Evolutionary conservation across 2,888 invertebrate genomes (phyloP).

Genomic region (Dryadula phaetusa): DNA sequence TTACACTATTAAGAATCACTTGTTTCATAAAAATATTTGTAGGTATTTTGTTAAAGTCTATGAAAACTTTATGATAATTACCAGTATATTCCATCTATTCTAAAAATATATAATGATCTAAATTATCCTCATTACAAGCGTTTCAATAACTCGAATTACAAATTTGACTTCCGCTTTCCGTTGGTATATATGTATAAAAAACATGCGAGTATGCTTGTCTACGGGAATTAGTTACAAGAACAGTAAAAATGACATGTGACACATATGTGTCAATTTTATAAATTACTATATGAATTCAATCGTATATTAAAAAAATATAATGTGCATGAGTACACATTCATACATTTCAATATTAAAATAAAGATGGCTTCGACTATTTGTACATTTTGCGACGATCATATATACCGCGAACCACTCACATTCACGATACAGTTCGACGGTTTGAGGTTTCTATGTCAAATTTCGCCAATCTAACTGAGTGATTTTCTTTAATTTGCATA

Average conservation of each 20-base stretch:
- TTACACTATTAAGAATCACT: too few relatives aligned
- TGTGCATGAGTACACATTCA: too few relatives aligned
- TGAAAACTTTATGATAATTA: neutral
- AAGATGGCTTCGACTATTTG: neutral
- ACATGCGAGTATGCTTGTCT: neutral
- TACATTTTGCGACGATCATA: neutral
- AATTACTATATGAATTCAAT: too few relatives aligned
- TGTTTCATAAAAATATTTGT: too few relatives aligned
- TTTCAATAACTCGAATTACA: slow-evolving; percentile 13
- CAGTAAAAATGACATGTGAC: too few relatives aligned
- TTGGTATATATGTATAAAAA: neutral
- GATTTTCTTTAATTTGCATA: slow-evolving; percentile 1
- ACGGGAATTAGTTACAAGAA: neutral
- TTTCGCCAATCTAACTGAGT: slow-evolving; percentile 22
- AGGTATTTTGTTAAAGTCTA: too few relatives aligned
- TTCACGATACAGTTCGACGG: slow-evolving; percentile 7
- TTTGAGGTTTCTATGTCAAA: slow-evolving; percentile 36
- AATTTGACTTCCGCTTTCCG: slow-evolving; percentile 15
- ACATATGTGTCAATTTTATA: too few relatives aligned
- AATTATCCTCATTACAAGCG: slow-evolving; percentile 4
- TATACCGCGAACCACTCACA: neutral
- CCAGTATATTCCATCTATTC: neutral
- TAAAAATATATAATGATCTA: slow-evolving; percentile 8
- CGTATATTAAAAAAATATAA: too few relatives aligned
- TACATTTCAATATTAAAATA: neutral